phyloP scores from a whole-genome alignment of 2,113 vertebrate genomes.

The Chloebia gouldiae region DNA sequence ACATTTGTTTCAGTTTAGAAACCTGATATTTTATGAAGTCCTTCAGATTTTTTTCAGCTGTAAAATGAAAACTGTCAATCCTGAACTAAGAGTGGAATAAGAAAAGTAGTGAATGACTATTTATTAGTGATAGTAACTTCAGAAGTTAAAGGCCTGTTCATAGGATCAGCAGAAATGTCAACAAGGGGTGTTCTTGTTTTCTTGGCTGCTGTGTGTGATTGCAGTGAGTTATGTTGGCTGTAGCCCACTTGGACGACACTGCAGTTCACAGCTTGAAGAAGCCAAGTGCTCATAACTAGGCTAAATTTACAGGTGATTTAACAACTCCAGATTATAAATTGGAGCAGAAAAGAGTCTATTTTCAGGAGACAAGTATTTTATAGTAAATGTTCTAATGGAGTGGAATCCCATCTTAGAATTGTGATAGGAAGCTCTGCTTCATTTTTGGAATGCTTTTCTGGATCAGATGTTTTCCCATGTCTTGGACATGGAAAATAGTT shows the following conservation, averaged over 20 bases:
- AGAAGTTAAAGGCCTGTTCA: background rate
- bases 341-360: background rate
- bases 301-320: conserved; percentile 42
- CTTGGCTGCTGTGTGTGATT: background rate
- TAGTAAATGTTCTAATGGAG: background rate
- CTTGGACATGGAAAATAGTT: background rate
- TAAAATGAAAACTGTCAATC: background rate
- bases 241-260: conserved; percentile 29
- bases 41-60: background rate
- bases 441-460: conserved; percentile 18
- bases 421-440: background rate
- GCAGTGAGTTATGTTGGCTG: background rate
- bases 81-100: background rate
- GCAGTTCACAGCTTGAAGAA: conserved; percentile 46
- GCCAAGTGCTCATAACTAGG: conserved; percentile 12
- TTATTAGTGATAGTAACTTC: background rate
- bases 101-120: background rate
- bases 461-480: background rate
- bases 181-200: background rate
- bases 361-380: background rate
- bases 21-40: background rate
- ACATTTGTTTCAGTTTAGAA: background rate
- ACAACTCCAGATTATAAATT: background rate
- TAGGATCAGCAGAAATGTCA: background rate
- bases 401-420: background rate